Evolutionary conservation across 2,797 vertebrate species (phyloP).

Genomic region (Strix occidentalis): DNA sequence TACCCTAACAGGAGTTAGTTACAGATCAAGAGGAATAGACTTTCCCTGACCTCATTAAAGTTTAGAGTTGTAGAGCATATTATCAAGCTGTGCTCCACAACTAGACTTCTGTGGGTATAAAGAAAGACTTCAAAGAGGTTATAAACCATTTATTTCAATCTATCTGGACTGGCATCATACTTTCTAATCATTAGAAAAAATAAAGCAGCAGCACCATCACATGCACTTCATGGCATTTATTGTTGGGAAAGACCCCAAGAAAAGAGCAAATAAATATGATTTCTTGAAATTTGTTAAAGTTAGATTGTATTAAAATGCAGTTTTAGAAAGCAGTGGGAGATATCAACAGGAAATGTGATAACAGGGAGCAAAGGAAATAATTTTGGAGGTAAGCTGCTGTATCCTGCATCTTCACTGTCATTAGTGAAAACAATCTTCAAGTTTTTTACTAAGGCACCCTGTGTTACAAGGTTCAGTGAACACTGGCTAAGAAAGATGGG

Average conservation of each 20-base stretch:
- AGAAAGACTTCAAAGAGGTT: background rate
- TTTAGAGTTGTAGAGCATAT: background rate
- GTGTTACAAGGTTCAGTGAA: background rate
- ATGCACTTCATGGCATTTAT: background rate
- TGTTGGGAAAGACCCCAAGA: background rate
- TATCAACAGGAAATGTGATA: constrained; percentile 16
- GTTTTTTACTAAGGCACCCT: background rate
- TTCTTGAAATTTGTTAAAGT: background rate
- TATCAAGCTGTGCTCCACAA: background rate
- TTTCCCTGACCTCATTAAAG: background rate
- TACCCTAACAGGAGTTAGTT: background rate
- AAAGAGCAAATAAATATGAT: constrained; percentile 30
- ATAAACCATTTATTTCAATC: background rate
- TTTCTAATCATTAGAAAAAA: background rate
- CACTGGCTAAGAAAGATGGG: background rate
- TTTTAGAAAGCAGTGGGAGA: constrained; percentile 36
- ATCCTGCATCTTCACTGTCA: constrained; percentile 17
- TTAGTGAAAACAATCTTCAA: constrained; percentile 1
- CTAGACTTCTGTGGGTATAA: background rate
- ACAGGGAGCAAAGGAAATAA: background rate
- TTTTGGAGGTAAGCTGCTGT: constrained; percentile 4
- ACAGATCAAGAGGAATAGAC: background rate
- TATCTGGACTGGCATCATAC: background rate
- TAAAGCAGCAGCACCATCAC: background rate
- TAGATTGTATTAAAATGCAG: background rate